Percentiles rank a stretch among this genome's conserved stretches.
Evolutionary conservation across 2,113 vertebrate species (phyloP).

Genomic region (Engraulis encrasicolus): DNA sequence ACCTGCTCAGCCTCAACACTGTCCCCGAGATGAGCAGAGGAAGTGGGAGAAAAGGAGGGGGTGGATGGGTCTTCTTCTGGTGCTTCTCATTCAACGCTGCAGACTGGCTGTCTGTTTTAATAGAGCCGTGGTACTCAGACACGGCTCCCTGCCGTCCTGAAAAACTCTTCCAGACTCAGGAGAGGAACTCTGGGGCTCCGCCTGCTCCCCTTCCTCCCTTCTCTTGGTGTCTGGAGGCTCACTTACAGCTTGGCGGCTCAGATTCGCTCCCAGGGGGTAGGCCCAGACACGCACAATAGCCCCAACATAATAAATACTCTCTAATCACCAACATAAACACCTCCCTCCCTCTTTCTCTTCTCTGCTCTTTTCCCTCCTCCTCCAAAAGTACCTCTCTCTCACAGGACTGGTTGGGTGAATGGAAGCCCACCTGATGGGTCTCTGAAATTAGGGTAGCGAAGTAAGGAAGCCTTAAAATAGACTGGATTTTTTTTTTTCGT

Average conservation of each 20-base stretch:
- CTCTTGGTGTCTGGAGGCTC: not conserved
- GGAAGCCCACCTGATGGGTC: no score
- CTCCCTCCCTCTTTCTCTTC: no score
- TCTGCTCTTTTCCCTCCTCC: no score
- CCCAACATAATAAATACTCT: constrained; percentile 22
- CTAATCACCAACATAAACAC: constrained; percentile 37
- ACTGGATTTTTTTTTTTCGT: not conserved
- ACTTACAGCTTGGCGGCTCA: not conserved
- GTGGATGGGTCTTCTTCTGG: not conserved
- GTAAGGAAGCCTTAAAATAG: constrained; percentile 5
- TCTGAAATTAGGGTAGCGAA: constrained; percentile 14
- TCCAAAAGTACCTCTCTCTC: no score
- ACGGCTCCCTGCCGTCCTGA: not conserved
- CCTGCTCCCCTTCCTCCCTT: not conserved
- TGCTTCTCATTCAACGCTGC: not conserved
- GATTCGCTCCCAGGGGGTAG: constrained; percentile 9
- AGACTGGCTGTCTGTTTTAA: constrained; percentile 12
- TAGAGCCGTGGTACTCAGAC: not conserved
- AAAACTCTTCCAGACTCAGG: not conserved
- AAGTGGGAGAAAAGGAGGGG: not conserved
- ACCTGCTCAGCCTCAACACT: not conserved
- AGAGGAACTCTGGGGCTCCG: not conserved
- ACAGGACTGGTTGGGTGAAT: no score
- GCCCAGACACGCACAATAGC: constrained; percentile 16
- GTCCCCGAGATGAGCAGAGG: not conserved